Conservation (phyloP, 2,113 vertebrate species). For the Mirounga angustirostris region DNA sequence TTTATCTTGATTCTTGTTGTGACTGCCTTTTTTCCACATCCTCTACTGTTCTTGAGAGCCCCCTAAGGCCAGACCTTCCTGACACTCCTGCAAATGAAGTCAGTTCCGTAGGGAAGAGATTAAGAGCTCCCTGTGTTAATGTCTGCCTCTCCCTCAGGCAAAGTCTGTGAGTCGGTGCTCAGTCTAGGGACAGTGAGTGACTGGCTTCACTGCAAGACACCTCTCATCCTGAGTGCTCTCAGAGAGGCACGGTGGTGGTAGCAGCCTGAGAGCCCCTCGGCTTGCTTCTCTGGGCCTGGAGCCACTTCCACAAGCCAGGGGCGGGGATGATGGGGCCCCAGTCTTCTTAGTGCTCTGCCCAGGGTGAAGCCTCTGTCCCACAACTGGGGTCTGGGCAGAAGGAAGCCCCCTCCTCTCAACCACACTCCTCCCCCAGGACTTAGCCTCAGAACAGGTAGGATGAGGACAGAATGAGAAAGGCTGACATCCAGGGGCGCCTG, state of each 20-base stretch:
- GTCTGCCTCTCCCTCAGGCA: too few relatives aligned
- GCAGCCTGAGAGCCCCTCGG: not conserved
- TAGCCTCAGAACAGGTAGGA: not conserved
- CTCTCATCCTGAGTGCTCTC: too few relatives aligned
- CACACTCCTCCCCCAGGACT: not conserved
- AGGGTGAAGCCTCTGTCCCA: not conserved
- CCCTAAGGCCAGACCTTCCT: too few relatives aligned
- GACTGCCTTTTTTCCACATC: not conserved
- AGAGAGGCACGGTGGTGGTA: not conserved
- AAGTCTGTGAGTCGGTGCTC: not conserved
- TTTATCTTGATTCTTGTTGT: not conserved
- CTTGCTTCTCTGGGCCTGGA: not conserved
- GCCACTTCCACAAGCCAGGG: not conserved
- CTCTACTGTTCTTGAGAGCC: not conserved
- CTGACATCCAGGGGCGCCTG: too few relatives aligned
- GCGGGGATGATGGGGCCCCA: not conserved
- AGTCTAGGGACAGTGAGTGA: not conserved
- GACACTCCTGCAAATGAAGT: too few relatives aligned
- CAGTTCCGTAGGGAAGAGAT: not conserved
- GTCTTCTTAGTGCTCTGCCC: not conserved
- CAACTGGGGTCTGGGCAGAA: not conserved
- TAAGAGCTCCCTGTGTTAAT: too few relatives aligned
- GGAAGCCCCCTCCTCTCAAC: not conserved
- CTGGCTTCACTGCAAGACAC: not conserved
- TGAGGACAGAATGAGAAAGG: not conserved